Base-by-base conservation (phyloP, 2,888 invertebrate species). In the Tipula lateralis region DNA sequence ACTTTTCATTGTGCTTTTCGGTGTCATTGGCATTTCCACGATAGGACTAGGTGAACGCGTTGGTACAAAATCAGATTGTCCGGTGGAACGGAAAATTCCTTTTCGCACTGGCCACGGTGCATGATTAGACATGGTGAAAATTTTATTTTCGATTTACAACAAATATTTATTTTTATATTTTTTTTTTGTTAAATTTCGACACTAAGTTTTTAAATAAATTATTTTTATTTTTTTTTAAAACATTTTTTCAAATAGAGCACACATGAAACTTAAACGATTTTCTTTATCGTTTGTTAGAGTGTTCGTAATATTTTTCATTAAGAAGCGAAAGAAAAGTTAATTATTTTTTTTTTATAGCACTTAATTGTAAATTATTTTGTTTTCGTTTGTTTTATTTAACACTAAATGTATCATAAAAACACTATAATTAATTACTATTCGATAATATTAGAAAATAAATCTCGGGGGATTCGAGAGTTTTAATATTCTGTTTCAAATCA, bases 41-140 rank as follows among this genome's bases (percentile, higher is more conserved):
- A 91, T 89, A 84, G 91, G 91, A 86, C 89, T 89, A 30, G 90
- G 90, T 84, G 90, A 88, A 84, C 89, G 89, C 29, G 88, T 88
- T 82, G 88, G 89, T 86, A 88, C 87, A 86, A 90, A 90, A 87
- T 91, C 90, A 39, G 91, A 91, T 86, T 89, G 90, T 2, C 89
- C 90, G 86, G 87, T 89, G 86, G 91, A 91, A 80, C 91, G 91
- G 86, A 91, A 91, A 85, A 91, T 90, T 84, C 92, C 93, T 87
- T 93, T 93, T 88, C 92, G 92, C 87, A 95, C 93, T 86, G 94
- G 94, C 95, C 95, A 95, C 89, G 95, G 95, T 87, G 93, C 94
- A 89, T 93, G 93, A 88, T 91, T 83, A 88, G 92, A 91, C 89
- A 89, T 88, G 32, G 80, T 16, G 44, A 50, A 16, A 2, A 6